Percentiles rank a stretch among this genome's conserved stretches.
Evolutionary conservation across 2,888 invertebrate species (phyloP).

Genomic region (Pristionchus exspectatus): DNA sequence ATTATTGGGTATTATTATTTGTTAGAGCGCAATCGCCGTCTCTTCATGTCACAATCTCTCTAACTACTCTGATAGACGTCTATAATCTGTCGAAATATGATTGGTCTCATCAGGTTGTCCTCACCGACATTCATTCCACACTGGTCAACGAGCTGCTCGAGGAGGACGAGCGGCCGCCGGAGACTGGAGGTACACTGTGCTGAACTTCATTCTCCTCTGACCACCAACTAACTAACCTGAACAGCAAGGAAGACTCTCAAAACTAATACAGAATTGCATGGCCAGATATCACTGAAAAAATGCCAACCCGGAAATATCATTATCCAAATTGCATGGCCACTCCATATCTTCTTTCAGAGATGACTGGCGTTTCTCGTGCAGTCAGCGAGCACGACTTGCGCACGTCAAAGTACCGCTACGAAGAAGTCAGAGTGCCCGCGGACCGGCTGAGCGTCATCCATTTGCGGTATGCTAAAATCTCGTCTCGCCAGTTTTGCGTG

Average conservation of each 20-base stretch:
- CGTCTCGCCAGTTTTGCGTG: too few species aligned
- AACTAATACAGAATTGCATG: too few species aligned
- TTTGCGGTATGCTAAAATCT: not conserved
- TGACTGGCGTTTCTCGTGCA: slow-evolving; percentile 1
- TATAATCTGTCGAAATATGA: not conserved
- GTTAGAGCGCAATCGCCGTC: too few species aligned
- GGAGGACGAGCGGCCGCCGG: not conserved
- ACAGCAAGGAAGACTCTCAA: too few species aligned
- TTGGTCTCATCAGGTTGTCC: not conserved
- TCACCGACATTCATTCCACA: slow-evolving; percentile 48
- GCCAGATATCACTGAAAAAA: too few species aligned
- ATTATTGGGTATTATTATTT: too few species aligned
- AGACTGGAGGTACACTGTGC: not conserved
- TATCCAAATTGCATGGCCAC: too few species aligned
- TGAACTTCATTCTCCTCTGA: not conserved
- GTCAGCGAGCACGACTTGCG: not conserved
- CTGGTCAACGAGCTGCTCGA: slow-evolving; percentile 30
- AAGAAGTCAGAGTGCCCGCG: slow-evolving; percentile 15
- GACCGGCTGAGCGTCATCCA: slow-evolving; percentile 12
- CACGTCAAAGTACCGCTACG: not conserved
- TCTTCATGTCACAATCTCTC: too few species aligned
- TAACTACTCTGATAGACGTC: too few species aligned
- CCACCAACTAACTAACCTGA: too few species aligned
- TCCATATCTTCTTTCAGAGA: not conserved
- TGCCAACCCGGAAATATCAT: too few species aligned